Evolutionary conservation across 2,113 vertebrate species (phyloP).

Genomic region (Eretmochelys imbricata): DNA sequence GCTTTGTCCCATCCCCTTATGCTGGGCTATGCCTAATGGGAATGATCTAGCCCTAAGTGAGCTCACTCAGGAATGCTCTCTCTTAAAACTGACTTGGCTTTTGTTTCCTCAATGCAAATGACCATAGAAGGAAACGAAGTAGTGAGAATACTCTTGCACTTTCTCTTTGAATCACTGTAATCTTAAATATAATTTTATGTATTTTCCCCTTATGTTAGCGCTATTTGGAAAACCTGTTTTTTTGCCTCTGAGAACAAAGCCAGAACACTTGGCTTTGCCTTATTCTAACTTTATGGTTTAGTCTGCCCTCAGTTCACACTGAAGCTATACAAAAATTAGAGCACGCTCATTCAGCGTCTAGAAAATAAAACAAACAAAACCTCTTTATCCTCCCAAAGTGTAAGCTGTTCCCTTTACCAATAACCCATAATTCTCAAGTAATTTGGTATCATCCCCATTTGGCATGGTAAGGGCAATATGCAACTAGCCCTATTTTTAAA

Average conservation of each 20-base stretch:
- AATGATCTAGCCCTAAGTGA: background rate
- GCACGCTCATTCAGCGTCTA: background rate
- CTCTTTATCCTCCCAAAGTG: constrained; percentile 6
- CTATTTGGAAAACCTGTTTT: background rate
- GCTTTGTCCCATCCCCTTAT: background rate
- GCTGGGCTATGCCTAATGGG: background rate
- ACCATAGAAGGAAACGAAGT: background rate
- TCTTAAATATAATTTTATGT: constrained; percentile 2
- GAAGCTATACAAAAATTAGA: background rate
- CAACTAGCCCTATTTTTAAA: background rate
- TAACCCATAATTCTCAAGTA: constrained; percentile 6
- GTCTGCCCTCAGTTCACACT: constrained; percentile 11
- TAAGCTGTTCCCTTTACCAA: background rate
- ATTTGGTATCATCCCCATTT: constrained; percentile 28
- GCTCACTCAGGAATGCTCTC: background rate
- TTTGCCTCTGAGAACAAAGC: background rate
- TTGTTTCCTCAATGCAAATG: background rate
- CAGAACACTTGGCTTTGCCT: background rate
- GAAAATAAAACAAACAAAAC: background rate
- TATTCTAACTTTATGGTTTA: constrained; percentile 3
- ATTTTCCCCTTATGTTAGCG: background rate
- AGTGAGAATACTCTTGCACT: background rate
- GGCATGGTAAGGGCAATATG: constrained; percentile 27
- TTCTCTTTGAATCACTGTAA: background rate
- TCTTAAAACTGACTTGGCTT: background rate